Evolutionary conservation across 92 coral and sea anemone genomes (phyloP).

Genomic region (Porites evermanni): DNA sequence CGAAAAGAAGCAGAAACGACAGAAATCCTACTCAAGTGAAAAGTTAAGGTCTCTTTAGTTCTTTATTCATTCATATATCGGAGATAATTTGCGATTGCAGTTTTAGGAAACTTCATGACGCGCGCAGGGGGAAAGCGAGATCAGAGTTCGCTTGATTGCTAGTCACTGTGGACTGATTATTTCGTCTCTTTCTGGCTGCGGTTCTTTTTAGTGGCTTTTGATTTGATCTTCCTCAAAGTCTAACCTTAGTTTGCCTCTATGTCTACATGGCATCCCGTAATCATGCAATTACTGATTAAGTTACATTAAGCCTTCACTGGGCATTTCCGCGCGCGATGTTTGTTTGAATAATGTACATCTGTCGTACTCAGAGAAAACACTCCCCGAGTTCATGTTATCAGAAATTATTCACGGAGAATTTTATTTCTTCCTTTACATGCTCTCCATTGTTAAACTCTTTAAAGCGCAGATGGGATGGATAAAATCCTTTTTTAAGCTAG

Average conservation of each 20-base stretch:
- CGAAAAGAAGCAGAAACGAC: constrained; percentile 7
- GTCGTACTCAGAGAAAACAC: constrained; percentile 10
- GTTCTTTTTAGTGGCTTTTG: too few species aligned
- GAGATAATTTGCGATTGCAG: constrained; percentile 27
- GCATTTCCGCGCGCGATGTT: constrained; percentile 32
- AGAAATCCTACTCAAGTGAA: constrained; percentile 29
- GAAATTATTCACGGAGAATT: constrained; percentile 8
- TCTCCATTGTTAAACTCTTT: constrained; percentile 38
- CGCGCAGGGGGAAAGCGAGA: not conserved
- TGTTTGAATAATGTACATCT: constrained; percentile 25
- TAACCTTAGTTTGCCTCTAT: constrained; percentile 1
- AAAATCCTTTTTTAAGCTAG: constrained; percentile 31
- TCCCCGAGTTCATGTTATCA: not conserved
- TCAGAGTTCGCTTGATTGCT: not conserved
- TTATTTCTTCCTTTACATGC: constrained; percentile 3
- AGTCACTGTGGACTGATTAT: not conserved
- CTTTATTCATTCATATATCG: constrained; percentile 31
- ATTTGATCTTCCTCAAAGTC: not conserved
- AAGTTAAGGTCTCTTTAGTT: constrained; percentile 43
- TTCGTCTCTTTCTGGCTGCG: not conserved
- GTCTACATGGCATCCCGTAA: constrained; percentile 2
- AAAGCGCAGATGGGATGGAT: constrained; percentile 47
- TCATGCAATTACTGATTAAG: constrained; percentile 50
- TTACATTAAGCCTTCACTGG: constrained; percentile 39
- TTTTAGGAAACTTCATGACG: not conserved